Conservation (phyloP, 2,797 vertebrate genomes). For the Hydrophis major region DNA sequence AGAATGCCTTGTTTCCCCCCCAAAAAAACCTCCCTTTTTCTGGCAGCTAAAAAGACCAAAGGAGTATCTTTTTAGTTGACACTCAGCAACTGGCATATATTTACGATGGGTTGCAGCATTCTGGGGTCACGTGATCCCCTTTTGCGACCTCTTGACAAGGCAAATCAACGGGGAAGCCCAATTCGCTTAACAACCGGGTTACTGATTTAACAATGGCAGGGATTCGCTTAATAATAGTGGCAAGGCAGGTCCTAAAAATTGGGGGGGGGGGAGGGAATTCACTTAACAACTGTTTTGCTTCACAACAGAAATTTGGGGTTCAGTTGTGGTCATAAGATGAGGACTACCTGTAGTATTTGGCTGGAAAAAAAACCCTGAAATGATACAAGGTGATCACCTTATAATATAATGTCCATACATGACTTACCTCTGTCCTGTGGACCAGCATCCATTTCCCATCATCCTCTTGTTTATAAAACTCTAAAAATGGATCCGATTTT, state of each 20-base stretch:
- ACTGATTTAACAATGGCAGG: not conserved
- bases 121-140: no score
- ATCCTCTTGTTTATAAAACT: conserved; percentile 92
- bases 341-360: not conserved
- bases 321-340: not conserved
- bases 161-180: no score
- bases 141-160: no score
- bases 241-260: not conserved
- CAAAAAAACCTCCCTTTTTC: no score
- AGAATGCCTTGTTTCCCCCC: no score
- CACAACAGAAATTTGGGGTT: not conserved
- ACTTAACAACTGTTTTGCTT: not conserved
- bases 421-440: conserved; percentile 83
- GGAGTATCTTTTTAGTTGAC: no score
- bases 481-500: conserved; percentile 96
- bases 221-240: not conserved
- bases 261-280: no score
- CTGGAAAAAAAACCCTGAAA: not conserved
- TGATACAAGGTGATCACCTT: not conserved
- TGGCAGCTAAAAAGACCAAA: no score
- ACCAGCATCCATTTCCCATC: conserved; percentile 98
- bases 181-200: not conserved
- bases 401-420: no score
- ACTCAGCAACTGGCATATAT: no score
- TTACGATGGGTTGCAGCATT: no score